Conservation (phyloP, 2,113 vertebrate genomes). For the Zosterops lateralis region DNA sequence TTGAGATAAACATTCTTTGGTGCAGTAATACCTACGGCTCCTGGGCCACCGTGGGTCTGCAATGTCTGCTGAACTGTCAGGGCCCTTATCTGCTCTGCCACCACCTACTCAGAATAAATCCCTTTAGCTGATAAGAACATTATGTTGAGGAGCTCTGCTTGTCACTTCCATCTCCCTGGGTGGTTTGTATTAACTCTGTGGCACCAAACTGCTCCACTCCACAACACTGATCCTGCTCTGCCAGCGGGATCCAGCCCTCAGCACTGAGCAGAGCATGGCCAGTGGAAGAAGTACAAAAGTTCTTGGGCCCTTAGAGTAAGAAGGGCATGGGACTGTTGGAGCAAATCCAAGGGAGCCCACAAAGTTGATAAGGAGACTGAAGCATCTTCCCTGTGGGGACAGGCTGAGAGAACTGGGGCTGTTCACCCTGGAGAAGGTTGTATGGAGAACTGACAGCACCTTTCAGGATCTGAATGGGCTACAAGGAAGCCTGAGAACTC, state of each 20-base stretch:
- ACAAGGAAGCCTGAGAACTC: background rate
- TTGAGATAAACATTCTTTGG: conserved; percentile 68
- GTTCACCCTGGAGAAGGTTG: background rate
- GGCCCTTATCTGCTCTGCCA: conserved; percentile 53
- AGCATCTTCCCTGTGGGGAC: background rate
- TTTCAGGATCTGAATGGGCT: background rate
- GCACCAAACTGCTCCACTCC: background rate
- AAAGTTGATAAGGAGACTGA: background rate
- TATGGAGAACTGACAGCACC: background rate
- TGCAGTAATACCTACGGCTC: conserved; percentile 67
- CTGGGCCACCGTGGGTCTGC: conserved; percentile 25
- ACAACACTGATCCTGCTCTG: accelerated
- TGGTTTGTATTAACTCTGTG: background rate
- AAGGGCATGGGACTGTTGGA: background rate
- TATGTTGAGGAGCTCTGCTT: conserved; percentile 19
- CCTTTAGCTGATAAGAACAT: conserved; percentile 60
- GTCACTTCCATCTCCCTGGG: conserved; percentile 36
- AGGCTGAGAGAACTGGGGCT: background rate
- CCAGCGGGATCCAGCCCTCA: background rate
- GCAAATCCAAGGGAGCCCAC: background rate
- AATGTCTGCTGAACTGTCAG: background rate
- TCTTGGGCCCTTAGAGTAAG: background rate
- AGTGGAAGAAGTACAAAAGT: background rate
- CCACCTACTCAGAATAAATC: conserved; percentile 56
- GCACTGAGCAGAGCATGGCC: background rate